Evolutionary conservation across 2,888 invertebrate species (phyloP).

Genomic region (Chesias legatella): DNA sequence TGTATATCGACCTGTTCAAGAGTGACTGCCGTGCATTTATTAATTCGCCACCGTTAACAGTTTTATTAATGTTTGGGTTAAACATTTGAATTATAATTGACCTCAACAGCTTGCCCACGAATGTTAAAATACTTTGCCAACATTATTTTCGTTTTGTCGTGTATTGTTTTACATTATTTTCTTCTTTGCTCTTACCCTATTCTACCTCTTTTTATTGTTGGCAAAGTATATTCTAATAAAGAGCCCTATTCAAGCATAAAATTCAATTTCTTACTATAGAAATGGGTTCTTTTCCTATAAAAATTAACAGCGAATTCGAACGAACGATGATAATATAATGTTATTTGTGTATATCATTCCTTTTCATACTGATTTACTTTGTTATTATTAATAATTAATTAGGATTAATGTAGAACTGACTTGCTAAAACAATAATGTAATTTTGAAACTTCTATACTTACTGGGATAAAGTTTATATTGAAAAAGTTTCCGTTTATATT

Average conservation of each 20-base stretch:
- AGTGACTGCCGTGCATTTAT: constrained; percentile 42
- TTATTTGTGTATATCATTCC: constrained; percentile 34
- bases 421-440: constrained; percentile 5
- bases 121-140: constrained; percentile 28
- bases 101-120: constrained; percentile 43
- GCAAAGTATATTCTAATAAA: constrained; percentile 6
- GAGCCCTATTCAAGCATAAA: neutral
- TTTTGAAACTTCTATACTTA: constrained; percentile 10
- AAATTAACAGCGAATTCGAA: constrained; percentile 26
- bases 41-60: constrained; percentile 47
- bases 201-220: constrained; percentile 1
- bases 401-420: constrained; percentile 10
- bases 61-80: constrained; percentile 48
- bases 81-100: constrained; percentile 49
- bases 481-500: neutral
- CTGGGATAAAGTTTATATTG: constrained; percentile 6
- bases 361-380: constrained; percentile 22
- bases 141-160: constrained; percentile 11
- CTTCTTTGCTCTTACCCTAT: neutral
- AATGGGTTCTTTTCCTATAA: constrained; percentile 13
- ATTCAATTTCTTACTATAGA: neutral
- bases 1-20: constrained; percentile 12
- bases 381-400: constrained; percentile 15
- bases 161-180: neutral
- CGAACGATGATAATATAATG: constrained; percentile 23